These are phyloP conservation scores for Chloroclysta siterata DNA, from an alignment of 2,888 invertebrate species.

Conservation along the genomic window DNA sequence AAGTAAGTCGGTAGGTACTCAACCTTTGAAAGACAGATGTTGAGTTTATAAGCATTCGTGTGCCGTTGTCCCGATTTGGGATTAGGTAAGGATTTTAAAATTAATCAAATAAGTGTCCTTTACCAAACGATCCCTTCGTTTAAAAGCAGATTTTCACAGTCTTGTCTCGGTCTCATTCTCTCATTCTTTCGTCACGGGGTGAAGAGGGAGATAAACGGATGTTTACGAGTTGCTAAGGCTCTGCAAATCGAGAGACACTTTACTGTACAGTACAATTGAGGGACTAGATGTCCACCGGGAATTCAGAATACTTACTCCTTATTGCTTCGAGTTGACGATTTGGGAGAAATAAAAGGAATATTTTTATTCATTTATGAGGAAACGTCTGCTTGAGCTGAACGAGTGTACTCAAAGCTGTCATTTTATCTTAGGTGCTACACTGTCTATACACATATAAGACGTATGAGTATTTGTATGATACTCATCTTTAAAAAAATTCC, in stretches of 20 bases:
- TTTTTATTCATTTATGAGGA: slow-evolving; percentile 27
- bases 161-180: slow-evolving; percentile 45
- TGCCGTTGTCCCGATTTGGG: slow-evolving; percentile 21
- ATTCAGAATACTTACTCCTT: slow-evolving; percentile 43
- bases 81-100: slow-evolving; percentile 37
- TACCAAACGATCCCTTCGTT: slow-evolving; percentile 31
- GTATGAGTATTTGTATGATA: too few species aligned
- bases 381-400: slow-evolving; percentile 15
- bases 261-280: slow-evolving; percentile 63
- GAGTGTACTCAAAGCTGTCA: not conserved
- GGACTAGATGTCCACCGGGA: slow-evolving; percentile 52
- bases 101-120: slow-evolving; percentile 36
- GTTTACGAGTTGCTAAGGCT: slow-evolving; percentile 58
- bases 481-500: too few species aligned
- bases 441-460: too few species aligned
- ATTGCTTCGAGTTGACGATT: slow-evolving; percentile 46
- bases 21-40: slow-evolving; percentile 14
- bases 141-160: slow-evolving; percentile 40
- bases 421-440: not conserved
- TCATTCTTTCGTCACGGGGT: slow-evolving; percentile 45
- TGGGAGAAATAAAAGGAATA: slow-evolving; percentile 40
- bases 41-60: slow-evolving; percentile 2
- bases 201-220: slow-evolving; percentile 51
- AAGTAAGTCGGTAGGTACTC: not conserved
- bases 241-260: slow-evolving; percentile 64